Evolutionary conservation across 1,140 invertebrate genomes (phyloP).

Genomic region (Tetramorium simillimum): DNA sequence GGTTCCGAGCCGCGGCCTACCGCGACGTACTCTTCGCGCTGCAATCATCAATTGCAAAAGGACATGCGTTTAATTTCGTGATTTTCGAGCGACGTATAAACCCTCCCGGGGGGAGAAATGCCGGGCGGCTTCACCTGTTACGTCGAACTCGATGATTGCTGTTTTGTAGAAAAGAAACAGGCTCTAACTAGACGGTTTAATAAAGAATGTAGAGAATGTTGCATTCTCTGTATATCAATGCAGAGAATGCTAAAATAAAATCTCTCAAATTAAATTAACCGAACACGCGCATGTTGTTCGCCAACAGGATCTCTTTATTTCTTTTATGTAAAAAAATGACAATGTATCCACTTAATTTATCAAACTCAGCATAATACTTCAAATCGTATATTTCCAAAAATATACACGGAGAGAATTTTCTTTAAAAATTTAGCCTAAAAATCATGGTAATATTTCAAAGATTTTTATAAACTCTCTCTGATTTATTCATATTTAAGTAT

Average conservation of each 20-base stretch:
- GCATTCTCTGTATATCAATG: too few relatives aligned
- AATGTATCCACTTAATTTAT: not conserved
- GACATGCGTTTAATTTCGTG: constrained; percentile 19
- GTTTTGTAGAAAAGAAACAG: not conserved
- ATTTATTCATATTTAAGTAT: too few relatives aligned
- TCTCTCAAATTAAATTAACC: not conserved
- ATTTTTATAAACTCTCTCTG: too few relatives aligned
- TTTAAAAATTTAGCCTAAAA: too few relatives aligned
- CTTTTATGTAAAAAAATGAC: constrained; percentile 23
- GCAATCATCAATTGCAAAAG: constrained; percentile 50
- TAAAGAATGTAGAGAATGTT: not conserved
- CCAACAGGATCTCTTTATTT: constrained; percentile 25
- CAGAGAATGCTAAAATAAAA: not conserved
- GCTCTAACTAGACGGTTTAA: not conserved
- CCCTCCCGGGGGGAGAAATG: not conserved
- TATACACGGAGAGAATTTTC: not conserved
- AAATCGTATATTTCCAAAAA: not conserved
- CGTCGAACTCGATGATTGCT: not conserved
- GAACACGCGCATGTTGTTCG: not conserved
- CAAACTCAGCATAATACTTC: not conserved
- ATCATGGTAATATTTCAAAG: too few relatives aligned
- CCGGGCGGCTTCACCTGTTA: not conserved
- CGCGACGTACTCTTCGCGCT: constrained; percentile 82
- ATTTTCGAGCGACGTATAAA: not conserved
- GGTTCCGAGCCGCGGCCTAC: constrained; percentile 83